Base-by-base conservation (phyloP, 2,888 invertebrate species). In the Diadromus collaris region DNA sequence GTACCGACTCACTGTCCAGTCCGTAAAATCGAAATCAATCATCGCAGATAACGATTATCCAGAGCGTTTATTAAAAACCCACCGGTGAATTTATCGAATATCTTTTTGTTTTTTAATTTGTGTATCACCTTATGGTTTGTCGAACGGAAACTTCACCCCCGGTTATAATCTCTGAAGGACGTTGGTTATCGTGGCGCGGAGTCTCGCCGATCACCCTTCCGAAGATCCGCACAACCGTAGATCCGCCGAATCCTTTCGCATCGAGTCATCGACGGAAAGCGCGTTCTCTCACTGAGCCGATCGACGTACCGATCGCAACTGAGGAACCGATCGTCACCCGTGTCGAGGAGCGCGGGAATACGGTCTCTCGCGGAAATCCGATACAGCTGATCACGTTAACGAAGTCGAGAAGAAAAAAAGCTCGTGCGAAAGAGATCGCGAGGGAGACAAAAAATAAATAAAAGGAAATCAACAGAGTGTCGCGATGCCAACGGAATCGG, bases 291-390 rank as follows among this genome's bases (percentile, higher is more conserved):
- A 77, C 77, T 67, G 70, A 74, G 67, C 65, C 32, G 70, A 70
- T 67, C 80, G 70, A 67, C 64, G 70, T 70, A 74, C 44, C 80
- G 80, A 77, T 77, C 70, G 48, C 67, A 70, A 80, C 77, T 80
- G 79, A 34, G 64, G 73, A 41, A 27, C 34, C 21, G 38, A 65
- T 58, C 41, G 41, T 64, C 56, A 51, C 27, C 56, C 56, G 64
- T 44, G 46, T 46, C 65, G 48, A 46, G 34, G 69, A 78, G 78
- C 79, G 79, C 79, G 79, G 79, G 76, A 76, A 79, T 68, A 44
- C 13, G 13, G 58, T 60, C 24, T 46, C 60, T 63, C 75, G 38
- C 64, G 61, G 78, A 72, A 73, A 79, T 79, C 61, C 58, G 79
- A 79, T 76, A 75, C 79, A 72, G 56, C 68, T 51, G 41, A 56